A percentile compares a stretch with the other conserved stretches of the same genome.
phyloP scores from a whole-genome alignment of 1,140 invertebrate genomes.

The Tetranychus urticae region DNA sequence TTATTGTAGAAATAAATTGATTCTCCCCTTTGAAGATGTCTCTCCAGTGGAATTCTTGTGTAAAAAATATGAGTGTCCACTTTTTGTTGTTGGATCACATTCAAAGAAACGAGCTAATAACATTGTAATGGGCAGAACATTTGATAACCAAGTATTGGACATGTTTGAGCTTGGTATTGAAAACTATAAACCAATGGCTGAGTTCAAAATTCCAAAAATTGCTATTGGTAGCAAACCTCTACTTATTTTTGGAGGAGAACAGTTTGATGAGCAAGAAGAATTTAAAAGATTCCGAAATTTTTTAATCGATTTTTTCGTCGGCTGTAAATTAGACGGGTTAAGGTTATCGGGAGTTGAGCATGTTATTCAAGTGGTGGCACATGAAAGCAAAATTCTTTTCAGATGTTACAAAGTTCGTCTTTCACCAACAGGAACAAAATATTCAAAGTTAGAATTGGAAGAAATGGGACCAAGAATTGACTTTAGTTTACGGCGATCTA shows the following conservation, averaged over 20 bases:
- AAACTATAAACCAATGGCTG: slow-evolving; percentile 45
- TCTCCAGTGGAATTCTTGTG: slow-evolving; percentile 51
- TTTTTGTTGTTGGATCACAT: slow-evolving; percentile 73
- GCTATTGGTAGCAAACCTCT: slow-evolving; percentile 64
- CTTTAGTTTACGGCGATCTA: slow-evolving; percentile 53
- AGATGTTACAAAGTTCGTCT: slow-evolving; percentile 67
- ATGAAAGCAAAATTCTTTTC: slow-evolving; percentile 50
- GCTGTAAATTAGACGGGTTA: slow-evolving; percentile 50
- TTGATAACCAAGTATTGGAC: slow-evolving; percentile 68
- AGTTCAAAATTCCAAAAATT: slow-evolving; percentile 57
- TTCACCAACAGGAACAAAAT: slow-evolving; percentile 65
- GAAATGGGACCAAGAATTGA: slow-evolving; percentile 87
- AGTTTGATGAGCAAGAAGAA: slow-evolving; percentile 54
- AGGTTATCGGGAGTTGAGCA: slow-evolving; percentile 78
- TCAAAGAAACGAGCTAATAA: slow-evolving; percentile 87
- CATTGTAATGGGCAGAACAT: slow-evolving; percentile 58
- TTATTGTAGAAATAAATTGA: slow-evolving; percentile 39
- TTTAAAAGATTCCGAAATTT: slow-evolving; percentile 62
- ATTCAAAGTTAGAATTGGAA: slow-evolving; percentile 63
- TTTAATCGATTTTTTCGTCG: slow-evolving; percentile 72
- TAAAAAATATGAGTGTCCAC: slow-evolving; percentile 56
- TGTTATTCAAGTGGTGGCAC: slow-evolving; percentile 61
- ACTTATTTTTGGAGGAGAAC: slow-evolving; percentile 72
- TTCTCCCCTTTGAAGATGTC: slow-evolving; percentile 61
- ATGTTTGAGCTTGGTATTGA: slow-evolving; percentile 88